Percentiles rank a stretch among this genome's conserved stretches.
These are phyloP conservation scores for Petrolisthes manimaculis DNA, from an alignment of 2,888 invertebrate genomes.

Conservation along the genomic window DNA sequence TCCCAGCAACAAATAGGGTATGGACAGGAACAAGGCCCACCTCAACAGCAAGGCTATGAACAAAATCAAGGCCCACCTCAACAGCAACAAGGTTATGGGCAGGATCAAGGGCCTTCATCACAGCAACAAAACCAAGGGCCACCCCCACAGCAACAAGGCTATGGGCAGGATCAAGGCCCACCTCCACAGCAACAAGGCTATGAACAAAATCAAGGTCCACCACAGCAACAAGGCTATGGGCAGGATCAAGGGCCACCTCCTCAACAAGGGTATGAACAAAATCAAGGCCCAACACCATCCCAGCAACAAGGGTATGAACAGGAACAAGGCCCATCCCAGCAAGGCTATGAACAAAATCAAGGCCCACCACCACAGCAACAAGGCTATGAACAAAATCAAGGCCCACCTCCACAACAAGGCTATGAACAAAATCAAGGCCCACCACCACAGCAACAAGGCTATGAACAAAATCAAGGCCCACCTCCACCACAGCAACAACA, in stretches of 20 bases:
- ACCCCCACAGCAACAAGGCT: neutral
- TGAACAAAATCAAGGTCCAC: slow-evolving; percentile 4
- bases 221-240: slow-evolving; percentile 23
- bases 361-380: neutral
- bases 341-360: slow-evolving; percentile 17
- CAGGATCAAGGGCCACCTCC: neutral
- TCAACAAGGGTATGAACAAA: slow-evolving; percentile 1
- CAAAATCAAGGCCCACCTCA: neutral
- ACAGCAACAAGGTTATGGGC: slow-evolving; percentile 19
- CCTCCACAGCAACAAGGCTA: neutral
- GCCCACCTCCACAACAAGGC: neutral
- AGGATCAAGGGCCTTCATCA: neutral
- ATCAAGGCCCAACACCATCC: neutral
- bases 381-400: slow-evolving; percentile 15
- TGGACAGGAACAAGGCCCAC: slow-evolving; percentile 3
- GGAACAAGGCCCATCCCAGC: neutral
- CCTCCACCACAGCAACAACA: neutral
- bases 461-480: slow-evolving; percentile 6
- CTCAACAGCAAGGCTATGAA: neutral
- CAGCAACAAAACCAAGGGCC: neutral
- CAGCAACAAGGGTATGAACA: slow-evolving; percentile 13
- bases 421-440: neutral
- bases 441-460: slow-evolving; percentile 2
- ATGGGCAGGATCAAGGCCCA: neutral
- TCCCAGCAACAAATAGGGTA: neutral